Percentiles rank a stretch among this genome's conserved stretches.
Evolutionary conservation across 2,113 vertebrate genomes (phyloP).

Genomic region (Axis porcinus): DNA sequence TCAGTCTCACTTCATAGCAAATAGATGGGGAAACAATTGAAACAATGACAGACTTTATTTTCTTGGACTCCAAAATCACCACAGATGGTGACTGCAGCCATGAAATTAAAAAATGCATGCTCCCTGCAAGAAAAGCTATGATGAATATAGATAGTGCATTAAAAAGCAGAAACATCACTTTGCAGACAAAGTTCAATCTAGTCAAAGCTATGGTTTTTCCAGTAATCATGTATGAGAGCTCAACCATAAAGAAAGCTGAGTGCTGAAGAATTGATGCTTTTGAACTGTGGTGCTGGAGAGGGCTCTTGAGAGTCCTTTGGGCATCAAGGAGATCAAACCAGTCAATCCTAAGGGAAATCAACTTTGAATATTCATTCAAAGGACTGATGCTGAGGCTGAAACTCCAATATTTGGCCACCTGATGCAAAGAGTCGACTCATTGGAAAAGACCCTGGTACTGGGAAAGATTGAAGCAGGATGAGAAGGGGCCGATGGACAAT

Average conservation of each 20-base stretch:
- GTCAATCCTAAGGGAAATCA: not conserved
- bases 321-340: not conserved
- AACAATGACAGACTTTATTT: not conserved
- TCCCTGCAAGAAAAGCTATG: not conserved
- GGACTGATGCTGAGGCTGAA: not conserved
- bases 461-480: not conserved
- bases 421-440: not conserved
- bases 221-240: not conserved
- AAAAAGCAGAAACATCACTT: not conserved
- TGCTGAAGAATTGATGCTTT: not conserved
- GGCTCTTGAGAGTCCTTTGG: not conserved
- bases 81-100: not conserved
- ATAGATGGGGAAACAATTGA: not conserved
- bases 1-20: not conserved
- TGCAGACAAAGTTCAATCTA: not conserved
- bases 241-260: not conserved
- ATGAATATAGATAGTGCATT: not conserved
- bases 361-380: not conserved
- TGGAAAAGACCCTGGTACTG: not conserved
- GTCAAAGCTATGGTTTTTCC: not conserved
- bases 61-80: not conserved
- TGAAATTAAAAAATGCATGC: not conserved
- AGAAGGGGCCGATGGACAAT: accelerated
- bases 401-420: not conserved
- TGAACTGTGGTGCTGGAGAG: not conserved